Evolutionary conservation across 2,888 invertebrate species (phyloP).

Genomic region (Calephelis perditalis): DNA sequence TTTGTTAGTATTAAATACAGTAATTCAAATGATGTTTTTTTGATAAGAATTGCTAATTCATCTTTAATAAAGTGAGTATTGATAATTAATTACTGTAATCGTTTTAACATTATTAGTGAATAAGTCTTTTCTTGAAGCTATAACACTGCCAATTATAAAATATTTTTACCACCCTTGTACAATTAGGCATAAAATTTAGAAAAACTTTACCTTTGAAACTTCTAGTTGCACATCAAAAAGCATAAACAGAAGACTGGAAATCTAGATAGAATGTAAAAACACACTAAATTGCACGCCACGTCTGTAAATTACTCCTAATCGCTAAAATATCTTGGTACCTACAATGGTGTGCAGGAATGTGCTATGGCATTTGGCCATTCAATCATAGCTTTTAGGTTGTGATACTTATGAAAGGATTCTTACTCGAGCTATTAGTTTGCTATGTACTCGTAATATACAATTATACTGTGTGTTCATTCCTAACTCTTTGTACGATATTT

Average conservation of each 20-base stretch:
- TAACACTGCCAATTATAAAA: too few relatives aligned
- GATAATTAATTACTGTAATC: background rate
- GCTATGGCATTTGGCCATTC: background rate
- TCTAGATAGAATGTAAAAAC: constrained; percentile 11
- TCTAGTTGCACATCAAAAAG: constrained; percentile 22
- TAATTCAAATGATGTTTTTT: too few relatives aligned
- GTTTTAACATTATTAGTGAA: constrained; percentile 1
- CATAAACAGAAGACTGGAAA: constrained; percentile 12
- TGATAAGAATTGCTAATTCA: too few relatives aligned
- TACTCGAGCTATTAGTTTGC: too few relatives aligned
- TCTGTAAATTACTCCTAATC: background rate
- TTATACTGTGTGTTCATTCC: too few relatives aligned
- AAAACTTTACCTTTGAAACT: constrained; percentile 17
- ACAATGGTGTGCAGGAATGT: background rate
- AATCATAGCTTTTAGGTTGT: background rate
- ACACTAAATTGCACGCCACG: constrained; percentile 14
- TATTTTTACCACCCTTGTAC: too few relatives aligned
- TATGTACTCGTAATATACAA: too few relatives aligned
- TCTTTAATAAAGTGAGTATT: too few relatives aligned
- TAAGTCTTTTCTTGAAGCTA: too few relatives aligned
- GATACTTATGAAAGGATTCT: too few relatives aligned
- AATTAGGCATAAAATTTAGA: background rate
- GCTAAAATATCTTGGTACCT: background rate
- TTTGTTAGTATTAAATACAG: too few relatives aligned
- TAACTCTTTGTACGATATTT: too few relatives aligned